These are phyloP conservation scores for Pungitius pungitius DNA, from an alignment of 2,113 vertebrate genomes.

Conservation along the genomic window DNA sequence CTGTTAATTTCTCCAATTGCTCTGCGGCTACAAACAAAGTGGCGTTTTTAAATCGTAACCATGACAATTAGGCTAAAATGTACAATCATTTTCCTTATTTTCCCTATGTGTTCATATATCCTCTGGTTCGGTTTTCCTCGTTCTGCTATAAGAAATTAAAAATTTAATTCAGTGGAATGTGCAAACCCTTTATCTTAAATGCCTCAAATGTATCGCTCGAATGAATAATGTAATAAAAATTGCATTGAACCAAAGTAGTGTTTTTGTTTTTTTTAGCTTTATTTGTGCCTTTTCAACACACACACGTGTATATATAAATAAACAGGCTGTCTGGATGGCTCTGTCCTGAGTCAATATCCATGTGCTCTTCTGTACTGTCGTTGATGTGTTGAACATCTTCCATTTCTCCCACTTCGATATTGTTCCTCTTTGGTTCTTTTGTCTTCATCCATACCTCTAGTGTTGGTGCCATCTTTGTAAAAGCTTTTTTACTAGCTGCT, in stretches of 20 bases:
- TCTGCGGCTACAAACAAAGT: constrained; percentile 23
- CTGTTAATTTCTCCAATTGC: constrained; percentile 12
- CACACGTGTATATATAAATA: no score
- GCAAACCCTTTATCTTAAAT: constrained; percentile 44
- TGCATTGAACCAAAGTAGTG: constrained; percentile 9
- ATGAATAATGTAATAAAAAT: constrained; percentile 67
- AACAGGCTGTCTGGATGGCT: no score
- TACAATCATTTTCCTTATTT: background rate
- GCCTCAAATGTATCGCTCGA: constrained; percentile 50
- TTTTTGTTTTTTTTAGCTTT: no score
- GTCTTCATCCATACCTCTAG: no score
- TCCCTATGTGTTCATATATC: background rate
- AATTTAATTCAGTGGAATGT: constrained; percentile 53
- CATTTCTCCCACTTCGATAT: no score
- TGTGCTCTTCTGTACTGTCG: no score
- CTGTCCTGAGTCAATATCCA: no score
- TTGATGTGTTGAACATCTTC: no score
- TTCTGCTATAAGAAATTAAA: constrained; percentile 28
- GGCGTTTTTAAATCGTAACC: constrained; percentile 39
- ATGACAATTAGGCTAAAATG: constrained; percentile 11
- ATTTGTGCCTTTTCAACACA: no score
- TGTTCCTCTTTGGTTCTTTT: no score
- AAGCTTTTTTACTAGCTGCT: no score
- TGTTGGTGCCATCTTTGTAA: no score
- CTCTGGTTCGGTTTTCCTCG: constrained; percentile 15